phyloP scores from a whole-genome alignment of 2,113 vertebrate species.

The Leptocoma aspasia region DNA sequence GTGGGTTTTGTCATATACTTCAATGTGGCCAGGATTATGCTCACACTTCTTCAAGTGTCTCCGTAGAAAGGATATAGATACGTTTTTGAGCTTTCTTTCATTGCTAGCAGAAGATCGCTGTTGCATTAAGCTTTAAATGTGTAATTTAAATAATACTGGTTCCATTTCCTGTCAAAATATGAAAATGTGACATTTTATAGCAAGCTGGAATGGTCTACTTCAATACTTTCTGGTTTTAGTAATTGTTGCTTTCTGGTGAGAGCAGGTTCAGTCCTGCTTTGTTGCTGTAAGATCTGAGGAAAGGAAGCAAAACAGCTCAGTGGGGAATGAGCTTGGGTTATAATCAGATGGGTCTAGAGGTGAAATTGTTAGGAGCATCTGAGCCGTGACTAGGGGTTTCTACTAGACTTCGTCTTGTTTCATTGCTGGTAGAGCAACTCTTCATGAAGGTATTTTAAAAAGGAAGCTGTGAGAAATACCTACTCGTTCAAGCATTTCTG shows the following conservation, averaged over 20 bases:
- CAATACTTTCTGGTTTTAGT: background rate
- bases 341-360: background rate
- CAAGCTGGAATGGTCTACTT: background rate
- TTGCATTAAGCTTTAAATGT: background rate
- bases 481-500: background rate
- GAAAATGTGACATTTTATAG: background rate
- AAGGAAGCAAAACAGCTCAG: background rate
- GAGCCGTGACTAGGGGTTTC: background rate
- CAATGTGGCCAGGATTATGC: background rate
- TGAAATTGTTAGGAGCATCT: background rate
- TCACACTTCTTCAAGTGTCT: background rate
- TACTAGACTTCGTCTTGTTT: background rate
- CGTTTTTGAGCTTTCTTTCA: background rate
- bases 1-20: background rate
- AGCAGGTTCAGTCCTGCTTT: background rate
- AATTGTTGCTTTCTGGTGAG: background rate
- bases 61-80: background rate
- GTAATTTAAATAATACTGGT: background rate
- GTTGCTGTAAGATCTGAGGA: background rate
- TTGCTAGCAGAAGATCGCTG: background rate
- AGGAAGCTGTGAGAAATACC: background rate
- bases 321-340: background rate
- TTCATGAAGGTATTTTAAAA: background rate
- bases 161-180: background rate
- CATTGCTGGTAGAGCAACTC: background rate